Percentiles rank a stretch among this genome's conserved stretches.
Conservation (phyloP, 2,797 vertebrate genomes). For the Eupleurogrammus muticus region DNA sequence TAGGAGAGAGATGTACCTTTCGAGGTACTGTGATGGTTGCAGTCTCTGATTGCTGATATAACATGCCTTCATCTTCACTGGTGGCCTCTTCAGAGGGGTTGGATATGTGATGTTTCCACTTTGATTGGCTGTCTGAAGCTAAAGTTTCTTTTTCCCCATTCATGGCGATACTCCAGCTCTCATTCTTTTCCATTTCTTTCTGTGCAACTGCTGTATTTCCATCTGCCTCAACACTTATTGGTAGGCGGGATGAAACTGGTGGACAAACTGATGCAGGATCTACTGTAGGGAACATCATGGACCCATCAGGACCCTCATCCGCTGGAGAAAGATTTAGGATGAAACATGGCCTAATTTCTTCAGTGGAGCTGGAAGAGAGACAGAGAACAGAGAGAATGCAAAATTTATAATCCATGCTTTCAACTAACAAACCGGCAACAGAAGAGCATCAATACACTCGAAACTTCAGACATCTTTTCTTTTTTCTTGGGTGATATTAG, state of each 20-base stretch:
- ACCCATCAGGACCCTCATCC: conserved; percentile 13
- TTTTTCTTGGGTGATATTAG: too few species aligned
- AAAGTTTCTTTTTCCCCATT: conserved; percentile 2
- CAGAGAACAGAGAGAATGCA: conserved; percentile 8
- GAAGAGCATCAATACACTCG: conserved; percentile 4
- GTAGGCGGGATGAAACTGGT: conserved; percentile 3
- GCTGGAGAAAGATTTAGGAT: conserved; percentile 28
- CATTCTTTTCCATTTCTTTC: conserved; percentile 10
- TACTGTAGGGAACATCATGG: conserved; percentile 17
- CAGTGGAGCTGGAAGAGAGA: conserved; percentile 45
- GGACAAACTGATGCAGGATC: conserved; percentile 10
- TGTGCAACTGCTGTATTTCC: conserved; percentile 1
- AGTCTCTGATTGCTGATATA: conserved; percentile 6
- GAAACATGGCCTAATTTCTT: conserved; percentile 49
- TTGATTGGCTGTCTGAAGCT: conserved; percentile 22
- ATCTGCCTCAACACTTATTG: conserved; percentile 15
- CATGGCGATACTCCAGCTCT: conserved; percentile 13
- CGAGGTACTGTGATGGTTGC: conserved; percentile 4
- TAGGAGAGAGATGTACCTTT: neutral
- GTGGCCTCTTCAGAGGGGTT: conserved; percentile 18
- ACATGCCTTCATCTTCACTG: neutral
- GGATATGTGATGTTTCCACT: conserved; percentile 13
- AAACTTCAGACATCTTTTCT: neutral
- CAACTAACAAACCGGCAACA: neutral
- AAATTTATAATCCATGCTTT: neutral